Conservation (phyloP, 2,113 vertebrate species). For the Grus americana region DNA sequence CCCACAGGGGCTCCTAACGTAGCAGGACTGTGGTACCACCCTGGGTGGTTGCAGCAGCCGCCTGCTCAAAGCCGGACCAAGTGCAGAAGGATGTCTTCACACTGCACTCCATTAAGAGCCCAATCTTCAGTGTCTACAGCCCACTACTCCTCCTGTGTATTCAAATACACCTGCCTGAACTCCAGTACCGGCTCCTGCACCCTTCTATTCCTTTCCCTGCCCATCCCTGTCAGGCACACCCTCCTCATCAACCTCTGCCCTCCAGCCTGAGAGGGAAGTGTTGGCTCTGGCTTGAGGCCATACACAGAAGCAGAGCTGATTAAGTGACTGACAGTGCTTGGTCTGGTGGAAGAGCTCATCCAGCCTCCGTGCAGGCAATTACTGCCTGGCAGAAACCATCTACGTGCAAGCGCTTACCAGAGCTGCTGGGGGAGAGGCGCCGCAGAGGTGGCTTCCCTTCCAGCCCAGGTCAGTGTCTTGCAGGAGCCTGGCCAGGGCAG, state of each 20-base stretch:
- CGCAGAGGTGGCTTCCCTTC: background rate
- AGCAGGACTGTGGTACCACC: background rate
- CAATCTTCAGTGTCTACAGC: background rate
- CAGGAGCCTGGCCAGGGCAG: background rate
- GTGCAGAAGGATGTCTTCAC: background rate
- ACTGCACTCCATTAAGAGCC: background rate
- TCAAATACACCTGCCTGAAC: background rate
- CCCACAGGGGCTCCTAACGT: background rate
- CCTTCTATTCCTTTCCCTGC: background rate
- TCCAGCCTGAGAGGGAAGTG: background rate
- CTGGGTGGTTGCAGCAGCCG: background rate
- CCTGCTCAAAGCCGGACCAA: background rate
- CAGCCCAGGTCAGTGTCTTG: background rate
- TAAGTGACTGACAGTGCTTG: background rate
- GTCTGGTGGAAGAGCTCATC: background rate
- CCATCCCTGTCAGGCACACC: background rate
- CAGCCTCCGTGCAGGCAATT: background rate
- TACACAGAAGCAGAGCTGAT: background rate
- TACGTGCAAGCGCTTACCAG: rapidly evolving
- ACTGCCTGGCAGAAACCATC: background rate
- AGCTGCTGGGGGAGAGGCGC: background rate
- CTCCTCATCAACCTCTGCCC: background rate
- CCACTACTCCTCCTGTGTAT: background rate
- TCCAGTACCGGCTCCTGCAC: background rate
- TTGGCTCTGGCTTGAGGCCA: background rate